phyloP scores from a whole-genome alignment of 2,797 vertebrate genomes.

The Gymnothorax javanicus region DNA sequence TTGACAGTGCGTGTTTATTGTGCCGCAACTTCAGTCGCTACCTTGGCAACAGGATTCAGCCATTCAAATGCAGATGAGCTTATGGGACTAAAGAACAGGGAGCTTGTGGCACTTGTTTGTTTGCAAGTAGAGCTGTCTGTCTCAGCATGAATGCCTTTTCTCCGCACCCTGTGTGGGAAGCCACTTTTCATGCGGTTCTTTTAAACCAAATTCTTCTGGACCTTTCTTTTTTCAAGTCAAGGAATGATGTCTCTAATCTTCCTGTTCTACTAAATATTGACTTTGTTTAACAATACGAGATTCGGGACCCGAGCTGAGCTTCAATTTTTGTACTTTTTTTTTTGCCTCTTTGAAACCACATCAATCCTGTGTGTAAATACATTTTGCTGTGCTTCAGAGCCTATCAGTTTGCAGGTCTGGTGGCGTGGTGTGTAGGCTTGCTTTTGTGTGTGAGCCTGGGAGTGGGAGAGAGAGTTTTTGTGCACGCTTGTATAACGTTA shows the following conservation, averaged over 20 bases:
- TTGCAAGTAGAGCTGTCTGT: slow-evolving; percentile 5
- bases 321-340: background rate
- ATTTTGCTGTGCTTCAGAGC: background rate
- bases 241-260: slow-evolving; percentile 6
- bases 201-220: background rate
- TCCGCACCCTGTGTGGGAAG: slow-evolving; percentile 18
- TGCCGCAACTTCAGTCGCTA: slow-evolving; percentile 42
- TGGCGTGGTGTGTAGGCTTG: background rate
- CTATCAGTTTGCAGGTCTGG: background rate
- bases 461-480: background rate
- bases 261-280: background rate
- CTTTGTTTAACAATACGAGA: slow-evolving; percentile 18
- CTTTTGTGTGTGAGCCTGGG: background rate
- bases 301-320: background rate
- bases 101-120: slow-evolving; percentile 26
- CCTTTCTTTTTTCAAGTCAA: background rate
- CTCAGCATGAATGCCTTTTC: slow-evolving; percentile 20
- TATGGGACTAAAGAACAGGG: slow-evolving; percentile 15
- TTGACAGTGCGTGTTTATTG: background rate
- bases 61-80: slow-evolving; percentile 33
- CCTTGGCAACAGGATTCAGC: slow-evolving; percentile 52
- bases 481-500: background rate
- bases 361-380: slow-evolving; percentile 17
- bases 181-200: slow-evolving; percentile 20
- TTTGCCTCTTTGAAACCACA: slow-evolving; percentile 11